Conservation (phyloP, 2,797 vertebrate species). For the Bradypodion pumilum region DNA sequence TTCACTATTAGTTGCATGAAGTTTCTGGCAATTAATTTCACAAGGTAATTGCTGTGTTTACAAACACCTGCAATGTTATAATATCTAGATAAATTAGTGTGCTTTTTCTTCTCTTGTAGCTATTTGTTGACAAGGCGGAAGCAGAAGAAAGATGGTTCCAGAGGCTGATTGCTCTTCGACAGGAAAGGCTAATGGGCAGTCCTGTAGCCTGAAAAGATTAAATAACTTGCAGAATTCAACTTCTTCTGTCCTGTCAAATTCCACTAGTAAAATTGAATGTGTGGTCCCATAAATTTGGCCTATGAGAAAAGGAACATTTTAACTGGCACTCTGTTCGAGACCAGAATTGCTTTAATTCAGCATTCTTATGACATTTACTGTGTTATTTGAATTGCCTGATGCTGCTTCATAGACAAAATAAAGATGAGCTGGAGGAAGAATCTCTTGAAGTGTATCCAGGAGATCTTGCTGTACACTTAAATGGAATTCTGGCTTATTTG, state of each 20-base stretch:
- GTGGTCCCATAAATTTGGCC: neutral
- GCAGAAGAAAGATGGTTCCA: slow-evolving; percentile 93
- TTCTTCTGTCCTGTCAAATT: neutral
- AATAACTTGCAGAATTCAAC: neutral
- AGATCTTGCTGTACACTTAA: neutral
- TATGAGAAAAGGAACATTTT: slow-evolving; percentile 19
- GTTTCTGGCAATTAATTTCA: neutral
- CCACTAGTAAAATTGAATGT: neutral
- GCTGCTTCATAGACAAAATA: neutral
- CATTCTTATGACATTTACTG: neutral
- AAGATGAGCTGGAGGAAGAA: neutral
- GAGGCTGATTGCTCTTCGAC: slow-evolving; percentile 88
- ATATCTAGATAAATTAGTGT: neutral
- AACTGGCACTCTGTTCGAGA: neutral
- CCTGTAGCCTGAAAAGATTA: slow-evolving; percentile 80
- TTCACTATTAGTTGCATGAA: neutral
- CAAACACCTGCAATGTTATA: neutral
- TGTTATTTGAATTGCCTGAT: neutral
- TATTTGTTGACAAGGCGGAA: slow-evolving; percentile 91
- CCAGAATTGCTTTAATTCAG: neutral
- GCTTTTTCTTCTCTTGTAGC: slow-evolving; percentile 70
- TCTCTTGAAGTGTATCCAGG: neutral
- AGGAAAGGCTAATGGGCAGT: slow-evolving; percentile 95
- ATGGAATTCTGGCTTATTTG: neutral
- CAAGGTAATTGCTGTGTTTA: neutral